These are phyloP conservation scores for Typhlomys cinereus DNA, from an alignment of 2,113 vertebrate genomes.

Conservation along the genomic window DNA sequence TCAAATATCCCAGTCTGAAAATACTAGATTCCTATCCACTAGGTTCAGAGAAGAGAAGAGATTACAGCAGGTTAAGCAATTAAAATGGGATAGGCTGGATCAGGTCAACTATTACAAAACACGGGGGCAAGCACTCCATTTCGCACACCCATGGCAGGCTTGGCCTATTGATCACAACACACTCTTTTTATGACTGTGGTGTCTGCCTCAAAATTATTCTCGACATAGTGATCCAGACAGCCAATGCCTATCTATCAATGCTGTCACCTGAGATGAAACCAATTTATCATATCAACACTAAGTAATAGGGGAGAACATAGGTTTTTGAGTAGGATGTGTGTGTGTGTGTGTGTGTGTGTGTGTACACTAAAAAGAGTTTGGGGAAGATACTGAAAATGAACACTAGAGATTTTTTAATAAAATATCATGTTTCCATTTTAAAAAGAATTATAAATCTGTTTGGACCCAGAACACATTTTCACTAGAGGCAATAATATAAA, in stretches of 20 bases:
- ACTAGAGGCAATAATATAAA: not conserved
- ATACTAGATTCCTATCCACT: not conserved
- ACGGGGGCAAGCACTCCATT: conserved; percentile 1
- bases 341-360: not conserved
- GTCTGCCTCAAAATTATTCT: conserved; percentile 65
- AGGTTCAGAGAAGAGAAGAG: conserved; percentile 10
- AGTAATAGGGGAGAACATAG: conserved; percentile 48
- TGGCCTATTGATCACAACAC: conserved; percentile 52
- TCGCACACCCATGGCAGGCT: conserved; percentile 30
- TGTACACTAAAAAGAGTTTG: not conserved
- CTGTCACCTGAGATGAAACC: conserved; percentile 63
- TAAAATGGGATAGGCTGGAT: conserved; percentile 54
- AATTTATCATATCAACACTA: conserved; percentile 70
- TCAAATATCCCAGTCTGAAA: conserved; percentile 15
- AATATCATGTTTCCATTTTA: not conserved
- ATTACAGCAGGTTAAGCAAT: conserved; percentile 2
- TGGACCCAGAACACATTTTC: not conserved
- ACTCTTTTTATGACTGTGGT: conserved; percentile 55
- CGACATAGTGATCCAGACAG: conserved; percentile 56
- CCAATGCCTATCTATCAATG: conserved; percentile 65
- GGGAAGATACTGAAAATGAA: not conserved
- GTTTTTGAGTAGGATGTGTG: conserved; percentile 44
- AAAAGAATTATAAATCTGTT: not conserved
- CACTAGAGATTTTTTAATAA: not conserved
- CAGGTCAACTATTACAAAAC: conserved; percentile 50